Base-by-base conservation (phyloP, 2,888 invertebrate genomes). In the Watsonalla binaria region DNA sequence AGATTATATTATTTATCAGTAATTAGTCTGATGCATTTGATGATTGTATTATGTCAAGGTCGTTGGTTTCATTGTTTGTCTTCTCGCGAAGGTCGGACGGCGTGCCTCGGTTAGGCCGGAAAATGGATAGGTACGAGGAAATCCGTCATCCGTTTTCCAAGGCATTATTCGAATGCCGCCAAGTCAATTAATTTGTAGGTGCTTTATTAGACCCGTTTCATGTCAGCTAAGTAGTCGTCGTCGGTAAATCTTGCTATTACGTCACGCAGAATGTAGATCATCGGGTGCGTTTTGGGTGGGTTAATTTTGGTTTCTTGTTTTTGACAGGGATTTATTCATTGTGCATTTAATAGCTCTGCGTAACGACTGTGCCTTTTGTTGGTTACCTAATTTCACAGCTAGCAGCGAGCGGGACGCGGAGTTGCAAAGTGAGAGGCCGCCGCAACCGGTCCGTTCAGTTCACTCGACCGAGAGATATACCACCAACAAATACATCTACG, bases 341-440 rank as follows among this genome's bases (percentile, higher is more conserved):
- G 78, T 78, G 72, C 8, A 37, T 37, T 37, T 76, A 75, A 70
- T 71, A 71, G 67, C 76, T 77, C 76, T 79, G 80, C 76, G 79
- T 78, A 76, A 74, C 78, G 78, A 82, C 72, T 82, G 78, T 74
- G 78, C 77, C 79, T 82, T 84, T 87, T 83, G 85, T 84, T 83
- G 85, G 87, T 88, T 90, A 90, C 90, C 89, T 86, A 90, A 90
- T 89, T 90, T 84, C 82, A 81, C 82, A 85, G 87, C 82, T 74
- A 85, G 76, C 81, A 73, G 75, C 76, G 78, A 81, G 83, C 81
- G 82, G 85, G 81, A 80, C 77, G 83, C 82, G 78, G 79, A 80
- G 85, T 90, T 88, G 86, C 89, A 76, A 90, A 90, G 90, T 90
- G 89, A 90, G 90, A 90, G 90, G 90, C 88, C 86, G 84, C 75